Evolutionary conservation across 2,113 vertebrate genomes (phyloP), one percentile per base, ranked within the genome.

Genomic region (Periophthalmus modestus): DNA sequence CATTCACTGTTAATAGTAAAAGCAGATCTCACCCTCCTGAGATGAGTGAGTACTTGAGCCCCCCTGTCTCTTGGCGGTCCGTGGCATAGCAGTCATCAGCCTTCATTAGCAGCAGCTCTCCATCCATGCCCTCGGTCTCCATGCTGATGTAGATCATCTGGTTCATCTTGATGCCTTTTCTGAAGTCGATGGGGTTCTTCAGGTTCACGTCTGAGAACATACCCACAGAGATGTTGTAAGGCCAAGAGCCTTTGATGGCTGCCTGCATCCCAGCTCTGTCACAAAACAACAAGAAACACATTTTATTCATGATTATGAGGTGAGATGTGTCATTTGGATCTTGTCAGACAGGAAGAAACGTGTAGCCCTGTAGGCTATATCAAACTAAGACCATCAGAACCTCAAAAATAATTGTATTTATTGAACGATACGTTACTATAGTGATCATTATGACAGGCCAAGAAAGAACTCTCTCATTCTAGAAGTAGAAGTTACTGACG

Each of bases 111-210:
- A 61, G 58, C 24, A 61, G 24, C 6, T 24, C 23, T 24, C 24
- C 58, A 23, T 61, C 58, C 58, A 61, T 12, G 24, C 58, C 58
- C 9, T 61, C 58, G 23, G 58, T 15, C 24, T 61, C 58, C 13
- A 61, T 28, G 58, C 12, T 15, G 24, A 61, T 61, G 24, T 61
- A 61, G 58, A 61, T 61, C 58, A 61, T 61, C 23, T 61, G 23
- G 58, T 61, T 61, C 24, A 4, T 33, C 58, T 15, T 28, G 13
- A 33, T 2, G 14, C 58, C 58, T 13, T 33, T 28, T 24, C 58
- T 61, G 23, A 61, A 33, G 58, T 61, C 58, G 21, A 61, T 33
- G 24, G 58, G 58, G 0, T 61, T 61, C 58, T 6, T 15, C 58
- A 61, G 58, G 12, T 61, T 28, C 12, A 15, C 0, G 58, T 61